Evolutionary conservation across 1,140 invertebrate species (phyloP).

Genomic region (Ips typographus): DNA sequence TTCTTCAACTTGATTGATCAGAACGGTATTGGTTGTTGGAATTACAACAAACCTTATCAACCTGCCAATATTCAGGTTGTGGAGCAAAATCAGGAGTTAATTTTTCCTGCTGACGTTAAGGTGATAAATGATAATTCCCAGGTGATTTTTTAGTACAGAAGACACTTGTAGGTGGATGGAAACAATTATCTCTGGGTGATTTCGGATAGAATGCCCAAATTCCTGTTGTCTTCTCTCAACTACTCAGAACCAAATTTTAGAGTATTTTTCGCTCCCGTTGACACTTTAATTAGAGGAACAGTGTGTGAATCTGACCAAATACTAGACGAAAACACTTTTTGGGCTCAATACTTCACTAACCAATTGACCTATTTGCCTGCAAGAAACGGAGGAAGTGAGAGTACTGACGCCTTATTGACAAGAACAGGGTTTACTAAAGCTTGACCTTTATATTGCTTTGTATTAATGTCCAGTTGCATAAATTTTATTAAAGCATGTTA

Average conservation of each 20-base stretch:
- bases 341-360: no score
- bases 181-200: slow-evolving; percentile 72
- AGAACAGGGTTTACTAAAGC: not conserved
- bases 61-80: slow-evolving; percentile 68
- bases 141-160: not conserved
- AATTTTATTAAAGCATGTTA: no score
- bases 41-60: slow-evolving; percentile 63
- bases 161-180: slow-evolving; percentile 56
- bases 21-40: slow-evolving; percentile 81
- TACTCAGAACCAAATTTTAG: slow-evolving; percentile 78
- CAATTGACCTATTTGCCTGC: not conserved
- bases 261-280: slow-evolving; percentile 67
- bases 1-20: slow-evolving; percentile 76
- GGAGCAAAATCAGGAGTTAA: slow-evolving; percentile 72
- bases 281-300: slow-evolving; percentile 66
- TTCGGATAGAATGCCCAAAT: slow-evolving; percentile 78
- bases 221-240: slow-evolving; percentile 69
- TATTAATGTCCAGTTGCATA: no score
- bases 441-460: not conserved
- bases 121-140: slow-evolving; percentile 3
- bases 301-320: slow-evolving; percentile 60
- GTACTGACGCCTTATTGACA: not conserved
- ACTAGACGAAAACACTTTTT: not conserved
- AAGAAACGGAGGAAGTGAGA: not conserved
- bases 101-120: slow-evolving; percentile 78